phyloP scores from a whole-genome alignment of 2,888 invertebrate species.

The Ichneumoninae sp. region DNA sequence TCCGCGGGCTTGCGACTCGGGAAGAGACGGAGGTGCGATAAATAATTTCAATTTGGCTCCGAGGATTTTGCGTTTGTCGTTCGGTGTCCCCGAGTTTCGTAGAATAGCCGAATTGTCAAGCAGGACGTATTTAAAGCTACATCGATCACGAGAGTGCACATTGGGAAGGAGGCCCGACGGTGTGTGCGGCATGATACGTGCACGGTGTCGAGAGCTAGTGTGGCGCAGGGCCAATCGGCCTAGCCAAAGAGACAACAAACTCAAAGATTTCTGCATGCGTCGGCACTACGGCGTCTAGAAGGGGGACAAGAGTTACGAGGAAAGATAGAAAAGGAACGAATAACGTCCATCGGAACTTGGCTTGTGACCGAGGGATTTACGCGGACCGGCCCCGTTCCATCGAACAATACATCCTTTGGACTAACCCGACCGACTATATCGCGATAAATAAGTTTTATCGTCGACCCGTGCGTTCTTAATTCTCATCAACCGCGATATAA shows the following conservation, averaged over 20 bases:
- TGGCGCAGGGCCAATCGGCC: slow-evolving; percentile 45
- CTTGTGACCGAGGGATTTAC: slow-evolving; percentile 16
- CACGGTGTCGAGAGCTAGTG: slow-evolving; percentile 20
- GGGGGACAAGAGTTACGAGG: slow-evolving; percentile 38
- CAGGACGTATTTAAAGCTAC: slow-evolving; percentile 40
- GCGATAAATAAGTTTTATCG: slow-evolving; percentile 38
- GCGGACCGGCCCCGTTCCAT: not conserved
- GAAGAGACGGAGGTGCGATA: slow-evolving; percentile 31
- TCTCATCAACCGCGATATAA: slow-evolving; percentile 29
- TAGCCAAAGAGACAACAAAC: slow-evolving; percentile 51
- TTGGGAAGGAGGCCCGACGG: slow-evolving; percentile 4
- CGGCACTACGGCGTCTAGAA: not conserved
- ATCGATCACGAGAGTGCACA: slow-evolving; percentile 51
- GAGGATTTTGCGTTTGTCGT: not conserved
- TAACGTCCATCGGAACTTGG: slow-evolving; percentile 48
- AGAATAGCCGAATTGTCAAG: slow-evolving; percentile 47
- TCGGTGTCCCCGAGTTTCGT: slow-evolving; percentile 13
- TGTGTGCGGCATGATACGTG: not conserved
- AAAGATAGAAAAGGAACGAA: slow-evolving; percentile 38
- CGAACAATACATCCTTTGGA: slow-evolving; percentile 19
- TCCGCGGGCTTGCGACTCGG: not conserved
- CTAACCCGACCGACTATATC: not conserved
- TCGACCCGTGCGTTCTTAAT: slow-evolving; percentile 29
- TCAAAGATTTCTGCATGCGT: slow-evolving; percentile 26
- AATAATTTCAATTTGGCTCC: slow-evolving; percentile 48